phyloP scores from a whole-genome alignment of 2,888 invertebrate species.

The Meandrusa payeni region DNA sequence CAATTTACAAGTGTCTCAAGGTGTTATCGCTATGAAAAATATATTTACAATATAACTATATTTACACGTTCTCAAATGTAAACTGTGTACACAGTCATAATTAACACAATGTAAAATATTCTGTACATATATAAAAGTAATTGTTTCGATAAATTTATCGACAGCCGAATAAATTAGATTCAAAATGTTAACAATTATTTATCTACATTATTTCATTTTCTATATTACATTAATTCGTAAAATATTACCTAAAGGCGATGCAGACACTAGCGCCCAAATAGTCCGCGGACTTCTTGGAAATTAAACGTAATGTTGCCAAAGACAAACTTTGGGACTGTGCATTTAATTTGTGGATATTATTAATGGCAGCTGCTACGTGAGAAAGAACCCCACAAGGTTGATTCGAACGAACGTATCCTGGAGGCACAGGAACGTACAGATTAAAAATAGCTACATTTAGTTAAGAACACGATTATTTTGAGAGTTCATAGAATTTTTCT shows the following conservation, averaged over 20 bases:
- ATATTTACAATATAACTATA: conserved; percentile 51
- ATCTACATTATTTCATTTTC: conserved; percentile 13
- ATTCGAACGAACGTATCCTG: too few species aligned
- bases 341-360: too few species aligned
- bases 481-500: too few species aligned
- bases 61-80: conserved; percentile 32
- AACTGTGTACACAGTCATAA: conserved; percentile 35
- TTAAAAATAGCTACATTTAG: too few species aligned
- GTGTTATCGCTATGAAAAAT: conserved; percentile 39
- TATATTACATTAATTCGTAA: conserved; percentile 19
- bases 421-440: too few species aligned
- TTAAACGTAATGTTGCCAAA: too few species aligned
- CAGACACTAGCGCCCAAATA: too few species aligned
- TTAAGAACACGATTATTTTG: too few species aligned
- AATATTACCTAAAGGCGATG: conserved; percentile 5
- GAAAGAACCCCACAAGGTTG: too few species aligned
- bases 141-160: conserved; percentile 28
- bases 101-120: conserved; percentile 43
- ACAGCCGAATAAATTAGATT: conserved; percentile 37
- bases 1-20: conserved; percentile 30
- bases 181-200: conserved; percentile 29
- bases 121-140: conserved; percentile 44
- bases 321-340: too few species aligned
- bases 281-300: too few species aligned
- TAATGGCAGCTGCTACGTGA: too few species aligned